Percentiles rank a stretch among this genome's conserved stretches.
These are phyloP conservation scores for Sphenodon punctatus DNA, from an alignment of 2,797 vertebrate genomes.

Conservation along the genomic window DNA sequence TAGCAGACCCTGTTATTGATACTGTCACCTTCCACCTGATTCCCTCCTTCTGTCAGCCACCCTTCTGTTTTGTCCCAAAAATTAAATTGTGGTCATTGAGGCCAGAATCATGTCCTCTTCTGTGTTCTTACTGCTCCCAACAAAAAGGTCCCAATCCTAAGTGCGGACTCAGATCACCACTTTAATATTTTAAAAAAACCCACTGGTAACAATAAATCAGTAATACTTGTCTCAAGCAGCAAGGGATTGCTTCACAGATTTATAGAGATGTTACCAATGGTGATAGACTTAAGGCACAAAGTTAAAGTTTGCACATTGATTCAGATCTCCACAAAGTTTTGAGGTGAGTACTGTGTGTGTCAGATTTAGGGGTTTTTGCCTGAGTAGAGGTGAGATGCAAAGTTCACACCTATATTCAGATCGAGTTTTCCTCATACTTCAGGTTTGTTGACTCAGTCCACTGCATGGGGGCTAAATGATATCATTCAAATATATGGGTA, in stretches of 20 bases:
- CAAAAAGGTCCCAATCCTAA: neutral
- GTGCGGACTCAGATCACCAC: neutral
- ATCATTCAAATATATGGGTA: conserved; percentile 30
- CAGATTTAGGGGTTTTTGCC: neutral
- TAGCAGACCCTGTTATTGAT: neutral
- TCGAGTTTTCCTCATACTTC: neutral
- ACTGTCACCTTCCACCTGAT: accelerated
- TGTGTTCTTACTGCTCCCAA: neutral
- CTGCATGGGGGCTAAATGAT: conserved; percentile 7
- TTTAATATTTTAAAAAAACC: neutral
- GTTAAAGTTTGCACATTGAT: accelerated
- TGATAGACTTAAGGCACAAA: accelerated
- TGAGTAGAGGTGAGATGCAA: neutral
- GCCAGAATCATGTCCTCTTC: neutral
- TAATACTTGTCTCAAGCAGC: neutral
- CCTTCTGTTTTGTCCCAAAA: neutral
- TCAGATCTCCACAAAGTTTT: neutral
- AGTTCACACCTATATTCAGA: neutral
- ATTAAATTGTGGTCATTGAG: neutral
- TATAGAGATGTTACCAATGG: neutral
- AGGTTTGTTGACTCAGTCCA: conserved; percentile 15
- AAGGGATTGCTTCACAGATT: neutral
- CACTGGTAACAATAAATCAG: neutral
- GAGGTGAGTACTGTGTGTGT: accelerated
- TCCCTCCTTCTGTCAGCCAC: neutral